These are phyloP conservation scores for Mongoloraphidia duomilia DNA, from an alignment of 2,888 invertebrate species.

Conservation along the genomic window DNA sequence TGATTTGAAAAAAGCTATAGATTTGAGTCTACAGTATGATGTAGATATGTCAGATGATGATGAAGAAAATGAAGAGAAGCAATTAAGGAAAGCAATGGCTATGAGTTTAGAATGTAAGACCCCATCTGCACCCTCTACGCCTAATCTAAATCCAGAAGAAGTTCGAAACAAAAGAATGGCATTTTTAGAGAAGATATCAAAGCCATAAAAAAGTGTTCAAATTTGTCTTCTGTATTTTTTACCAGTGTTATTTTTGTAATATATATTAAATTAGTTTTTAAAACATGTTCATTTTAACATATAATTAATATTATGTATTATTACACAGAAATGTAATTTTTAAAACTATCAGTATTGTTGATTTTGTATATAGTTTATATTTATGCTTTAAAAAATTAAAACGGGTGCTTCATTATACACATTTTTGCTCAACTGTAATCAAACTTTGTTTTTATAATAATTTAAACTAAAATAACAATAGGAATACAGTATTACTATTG, in stretches of 20 bases:
- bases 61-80: constrained; percentile 24
- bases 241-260: neutral
- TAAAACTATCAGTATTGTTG: too few relatives aligned
- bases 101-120: constrained; percentile 28
- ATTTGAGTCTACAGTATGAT: constrained; percentile 29
- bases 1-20: constrained; percentile 34
- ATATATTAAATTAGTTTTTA: too few relatives aligned
- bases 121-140: constrained; percentile 14
- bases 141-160: constrained; percentile 15
- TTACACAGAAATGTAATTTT: too few relatives aligned
- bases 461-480: too few relatives aligned
- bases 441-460: too few relatives aligned
- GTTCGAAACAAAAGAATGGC: constrained; percentile 14
- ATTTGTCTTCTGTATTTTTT: neutral
- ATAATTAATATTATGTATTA: too few relatives aligned
- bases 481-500: too few relatives aligned
- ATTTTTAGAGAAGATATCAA: constrained; percentile 11
- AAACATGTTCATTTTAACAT: too few relatives aligned
- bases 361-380: too few relatives aligned
- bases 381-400: too few relatives aligned
- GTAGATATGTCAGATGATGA: constrained; percentile 18
- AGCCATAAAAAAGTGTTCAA: neutral
- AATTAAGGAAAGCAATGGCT: constrained; percentile 27
- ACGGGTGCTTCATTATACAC: too few relatives aligned
- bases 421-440: too few relatives aligned